These are phyloP conservation scores for Coilia nasus DNA, from an alignment of 2,797 vertebrate species.

Conservation along the genomic window DNA sequence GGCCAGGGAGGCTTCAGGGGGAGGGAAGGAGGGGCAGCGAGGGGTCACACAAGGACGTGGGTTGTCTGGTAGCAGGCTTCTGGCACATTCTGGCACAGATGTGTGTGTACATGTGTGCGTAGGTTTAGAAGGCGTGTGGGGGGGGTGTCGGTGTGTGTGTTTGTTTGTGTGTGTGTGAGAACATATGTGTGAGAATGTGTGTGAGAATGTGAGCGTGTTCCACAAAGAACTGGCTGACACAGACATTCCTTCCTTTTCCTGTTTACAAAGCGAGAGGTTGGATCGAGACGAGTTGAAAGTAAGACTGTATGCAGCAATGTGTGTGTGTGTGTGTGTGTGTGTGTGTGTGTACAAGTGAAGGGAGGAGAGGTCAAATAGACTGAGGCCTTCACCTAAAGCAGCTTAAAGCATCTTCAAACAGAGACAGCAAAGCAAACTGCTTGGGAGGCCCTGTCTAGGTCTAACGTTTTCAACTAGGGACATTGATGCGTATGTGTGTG, in stretches of 20 bases:
- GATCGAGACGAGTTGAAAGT: background rate
- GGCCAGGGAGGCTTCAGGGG: background rate
- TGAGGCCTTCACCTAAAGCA: background rate
- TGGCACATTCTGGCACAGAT: slow-evolving; percentile 18
- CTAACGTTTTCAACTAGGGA: slow-evolving; percentile 51
- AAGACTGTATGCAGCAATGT: background rate
- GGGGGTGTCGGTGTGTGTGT: background rate
- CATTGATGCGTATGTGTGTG: background rate
- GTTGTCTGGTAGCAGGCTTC: slow-evolving; percentile 25
- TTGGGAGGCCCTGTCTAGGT: background rate
- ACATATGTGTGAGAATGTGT: background rate
- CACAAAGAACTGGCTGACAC: slow-evolving; percentile 40
- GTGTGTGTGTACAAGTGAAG: background rate
- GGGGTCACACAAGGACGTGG: background rate
- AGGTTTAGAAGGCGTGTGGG: too few relatives aligned
- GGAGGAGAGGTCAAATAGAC: background rate
- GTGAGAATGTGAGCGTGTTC: background rate
- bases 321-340: background rate
- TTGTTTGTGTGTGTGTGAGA: background rate
- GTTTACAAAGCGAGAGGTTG: slow-evolving; percentile 60
- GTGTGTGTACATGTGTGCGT: slow-evolving; percentile 33
- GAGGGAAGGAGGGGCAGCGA: background rate
- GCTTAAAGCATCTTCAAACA: background rate
- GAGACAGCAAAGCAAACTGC: background rate
- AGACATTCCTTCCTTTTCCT: slow-evolving; percentile 62